Evolutionary conservation across 2,888 invertebrate genomes (phyloP), one percentile per base, ranked within the genome.

Genomic region (Hydropsyche betteni): DNA sequence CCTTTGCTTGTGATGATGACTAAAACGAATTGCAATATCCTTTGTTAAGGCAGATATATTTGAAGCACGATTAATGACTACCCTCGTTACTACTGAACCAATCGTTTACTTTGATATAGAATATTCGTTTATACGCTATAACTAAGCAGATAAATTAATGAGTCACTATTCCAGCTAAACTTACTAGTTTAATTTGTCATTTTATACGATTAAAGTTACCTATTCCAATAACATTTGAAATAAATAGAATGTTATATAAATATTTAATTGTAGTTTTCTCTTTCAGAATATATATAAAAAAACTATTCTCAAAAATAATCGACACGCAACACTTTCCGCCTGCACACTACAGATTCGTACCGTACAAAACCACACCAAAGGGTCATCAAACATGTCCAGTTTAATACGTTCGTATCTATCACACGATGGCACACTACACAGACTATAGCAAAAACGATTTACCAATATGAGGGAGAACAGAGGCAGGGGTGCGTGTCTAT

Each of bases 391-490:
- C 24, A 24, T 24, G 24, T 24, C 24, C 24, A 55, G 24, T 55
- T n/a, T 14, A 55, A 10, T 12, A 52, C 12, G 52, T 55, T 7
- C 14, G 55, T 55, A 7, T 52, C 52, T 44, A 44, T 44, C 44
- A 10, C 6, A 44, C 44, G 44, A 8, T 44, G 6, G 44, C 44
- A 44, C 44, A 44, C 44, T 44, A 5, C 5, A 44, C 5, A 44
- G 5, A 7, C 44, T 6, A 5, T 6, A 44, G 44, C 44, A 38
- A 68, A 68, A 33, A 34, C 33, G 68, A 83, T 87, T 86, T 81
- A 90, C 90, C 85, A 95, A 85, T 80, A 95, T 90, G 2, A 94
- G 87, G 44, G 93, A 92, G 82, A 94, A 95, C 53, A 95, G 88
- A 0, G 94, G 92, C 80, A 93, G 81, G 10, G 90, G 90, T 33